Evolutionary conservation across 2,113 vertebrate species (phyloP), one percentile per base, ranked within the genome.

Genomic region (Geococcyx californianus): DNA sequence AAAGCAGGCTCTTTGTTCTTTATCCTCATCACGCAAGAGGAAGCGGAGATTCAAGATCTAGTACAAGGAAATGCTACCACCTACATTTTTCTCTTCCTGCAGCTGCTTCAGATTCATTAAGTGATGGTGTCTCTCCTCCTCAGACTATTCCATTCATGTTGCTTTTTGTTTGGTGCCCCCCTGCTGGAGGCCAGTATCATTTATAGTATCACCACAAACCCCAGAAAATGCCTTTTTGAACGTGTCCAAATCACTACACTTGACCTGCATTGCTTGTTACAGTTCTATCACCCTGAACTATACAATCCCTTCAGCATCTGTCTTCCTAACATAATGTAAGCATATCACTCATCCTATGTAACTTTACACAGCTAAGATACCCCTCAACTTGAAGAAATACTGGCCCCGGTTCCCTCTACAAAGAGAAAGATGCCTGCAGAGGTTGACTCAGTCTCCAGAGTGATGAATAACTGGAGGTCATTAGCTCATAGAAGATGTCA

Each of bases 121-220:
- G 15, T 29, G 24, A 70, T 0, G 1, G 11, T 2, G 72, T 38
- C 29, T 68, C n/a, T 88, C 44, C 34, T 25, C 47, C 79, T 79
- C 66, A 36, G 34, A 68, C 40, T 64, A 52, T 60, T 69, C 13
- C 2, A 1, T 40, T 82, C 0, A 0, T 33, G n/a, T 8, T 79
- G 24, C 16, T 60, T 91, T 88, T 85, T 64, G n/a, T 79, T 51
- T 69, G 36, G 40, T 52, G 45, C 45, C 24, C 18, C 38, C 18
- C 42, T 42, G 40, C 20, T 70, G 60, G 55, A 59, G 47, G 47
- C 26, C 89, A 76, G 17, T 49, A 69, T 52, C 17, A 60, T 19
- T 59, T 23, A 67, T 36, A 70, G 47, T 42, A 72, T 34, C 47
- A 64, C 15, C 70, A 34, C 2, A 47, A 26, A 78, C 6, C 14